Percentiles rank a stretch among this genome's conserved stretches.
These are phyloP conservation scores for rat (Rattus norvegicus) DNA, from an alignment of 2,113 vertebrate species.

Conservation along the genomic window GRCr8 NC_086020.1:83374001-83374500, in stretches of 20 bases:
- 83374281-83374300: neutral
- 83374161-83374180: neutral
- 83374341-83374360: neutral
- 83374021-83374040: neutral
- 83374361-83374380: neutral
- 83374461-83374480: neutral
- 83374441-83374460: neutral
- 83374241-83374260: neutral
- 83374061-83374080: neutral
- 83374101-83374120: neutral
- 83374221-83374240: fast-evolving
- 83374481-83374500: neutral
- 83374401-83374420: neutral
- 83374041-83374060: neutral
- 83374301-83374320: neutral
- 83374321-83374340: constrained; percentile 10
- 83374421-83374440: neutral
- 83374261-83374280: neutral
- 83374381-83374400: neutral
- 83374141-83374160: neutral
- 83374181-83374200: fast-evolving
- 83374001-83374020: neutral
- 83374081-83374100: neutral
- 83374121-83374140: neutral
- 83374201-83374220: fast-evolving